Evolutionary conservation across 2,113 vertebrate species (phyloP), one percentile per base, ranked within the genome.

Genomic region (Tapirus terrestris): DNA sequence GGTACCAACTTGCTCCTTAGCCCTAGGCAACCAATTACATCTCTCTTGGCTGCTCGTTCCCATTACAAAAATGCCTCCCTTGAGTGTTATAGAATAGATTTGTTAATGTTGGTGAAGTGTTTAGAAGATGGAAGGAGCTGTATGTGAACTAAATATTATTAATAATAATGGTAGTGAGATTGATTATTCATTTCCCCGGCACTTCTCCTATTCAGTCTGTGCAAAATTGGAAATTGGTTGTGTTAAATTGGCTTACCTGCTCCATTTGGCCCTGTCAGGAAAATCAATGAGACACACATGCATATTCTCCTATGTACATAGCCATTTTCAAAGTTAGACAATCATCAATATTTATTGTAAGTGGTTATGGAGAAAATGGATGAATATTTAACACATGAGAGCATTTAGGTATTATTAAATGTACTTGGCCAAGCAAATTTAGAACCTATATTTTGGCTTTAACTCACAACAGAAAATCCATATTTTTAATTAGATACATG

Each of bases 341-440:
- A 86, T 96, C 96, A 98, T 96, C 92, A 86, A 92, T 98, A 97
- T 98, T 97, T 97, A 97, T 96, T 89, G 39, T 87, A 98, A 96
- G 95, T 9, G 12, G 70, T 94, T 97, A 90, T 82, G 43, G 87
- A 95, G 89, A 96, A 96, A 98, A 93, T 93, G 65, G 87, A 95
- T 97, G 91, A 90, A 95, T 97, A 96, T 85, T 97, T 98, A 97
- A 96, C 88, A 96, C 75, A 51, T 18, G 95, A 94, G 31, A 48
- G 53, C 56, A 95, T 97, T 94, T 93, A 96, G 84, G 63, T 96
- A 92, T 98, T 96, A 97, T 95, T 95, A 96, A 96, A 96, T 96
- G 61, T 91, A 95, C 84, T 92, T 91, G 94, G 73, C 67, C 87
- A 58, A 96, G 92, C 75, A 97, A 95, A 95, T 96, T 97, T 82